phyloP scores from a whole-genome alignment of 1,140 invertebrate species.

The Pachypeltis micranthus region DNA sequence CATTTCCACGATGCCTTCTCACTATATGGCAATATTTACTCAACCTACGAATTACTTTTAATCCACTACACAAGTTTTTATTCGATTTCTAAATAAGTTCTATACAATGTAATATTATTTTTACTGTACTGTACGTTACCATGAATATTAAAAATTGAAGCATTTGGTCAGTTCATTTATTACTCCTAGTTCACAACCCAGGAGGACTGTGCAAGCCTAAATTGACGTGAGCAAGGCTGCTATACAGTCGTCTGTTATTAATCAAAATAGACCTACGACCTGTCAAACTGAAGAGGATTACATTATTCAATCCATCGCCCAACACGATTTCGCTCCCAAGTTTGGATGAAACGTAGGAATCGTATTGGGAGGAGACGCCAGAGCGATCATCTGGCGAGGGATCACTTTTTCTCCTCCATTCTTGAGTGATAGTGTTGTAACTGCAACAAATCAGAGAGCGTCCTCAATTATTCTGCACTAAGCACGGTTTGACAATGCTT shows the following conservation, averaged over 20 bases:
- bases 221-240: neutral
- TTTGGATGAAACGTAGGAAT: neutral
- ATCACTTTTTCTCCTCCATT: neutral
- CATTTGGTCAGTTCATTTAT: neutral
- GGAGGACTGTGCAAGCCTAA: neutral
- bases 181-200: neutral
- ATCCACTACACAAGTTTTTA: no score
- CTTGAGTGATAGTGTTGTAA: neutral
- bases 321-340: neutral
- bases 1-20: no score
- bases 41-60: no score
- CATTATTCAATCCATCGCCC: neutral
- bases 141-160: no score
- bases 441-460: neutral
- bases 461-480: neutral
- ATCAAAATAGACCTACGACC: neutral
- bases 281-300: neutral
- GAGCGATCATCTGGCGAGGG: neutral
- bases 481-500: neutral
- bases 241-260: neutral
- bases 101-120: no score
- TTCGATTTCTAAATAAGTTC: no score
- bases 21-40: no score
- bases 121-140: no score
- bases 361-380: neutral